Conservation (phyloP, 2,888 invertebrate species). For the Ornithoptera priamus region DNA sequence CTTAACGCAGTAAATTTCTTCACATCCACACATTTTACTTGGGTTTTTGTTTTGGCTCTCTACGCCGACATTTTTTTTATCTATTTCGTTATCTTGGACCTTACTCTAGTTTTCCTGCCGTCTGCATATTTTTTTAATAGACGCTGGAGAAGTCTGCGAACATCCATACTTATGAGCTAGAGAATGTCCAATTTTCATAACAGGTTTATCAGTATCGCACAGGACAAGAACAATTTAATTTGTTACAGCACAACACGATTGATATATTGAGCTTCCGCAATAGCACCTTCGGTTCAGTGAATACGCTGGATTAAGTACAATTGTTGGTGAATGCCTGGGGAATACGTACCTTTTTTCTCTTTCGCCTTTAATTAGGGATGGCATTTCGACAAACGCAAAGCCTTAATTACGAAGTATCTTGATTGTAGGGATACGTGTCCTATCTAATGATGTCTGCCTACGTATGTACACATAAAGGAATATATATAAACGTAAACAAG, state of each 20-base stretch:
- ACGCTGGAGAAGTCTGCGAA: no score
- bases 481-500: no score
- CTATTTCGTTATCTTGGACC: no score
- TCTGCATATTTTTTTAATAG: no score
- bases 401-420: slow-evolving; percentile 26
- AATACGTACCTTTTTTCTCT: slow-evolving; percentile 17
- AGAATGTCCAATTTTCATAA: no score
- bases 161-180: no score
- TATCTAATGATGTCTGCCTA: not conserved
- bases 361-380: slow-evolving; percentile 24
- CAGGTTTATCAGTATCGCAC: no score
- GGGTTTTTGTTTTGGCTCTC: no score
- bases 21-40: no score
- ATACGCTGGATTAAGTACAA: not conserved
- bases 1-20: no score
- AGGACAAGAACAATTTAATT: not conserved
- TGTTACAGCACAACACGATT: not conserved
- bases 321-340: slow-evolving; percentile 7
- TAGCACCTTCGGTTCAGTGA: not conserved
- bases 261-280: slow-evolving; percentile 5
- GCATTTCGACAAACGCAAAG: slow-evolving; percentile 18
- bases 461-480: not conserved
- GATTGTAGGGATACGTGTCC: slow-evolving; percentile 17
- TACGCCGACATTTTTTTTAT: no score
- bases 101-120: no score